Evolutionary conservation across 2,113 vertebrate species (phyloP), one percentile per base, ranked within the genome.

Genomic region (Chlorodrepanis virens): DNA sequence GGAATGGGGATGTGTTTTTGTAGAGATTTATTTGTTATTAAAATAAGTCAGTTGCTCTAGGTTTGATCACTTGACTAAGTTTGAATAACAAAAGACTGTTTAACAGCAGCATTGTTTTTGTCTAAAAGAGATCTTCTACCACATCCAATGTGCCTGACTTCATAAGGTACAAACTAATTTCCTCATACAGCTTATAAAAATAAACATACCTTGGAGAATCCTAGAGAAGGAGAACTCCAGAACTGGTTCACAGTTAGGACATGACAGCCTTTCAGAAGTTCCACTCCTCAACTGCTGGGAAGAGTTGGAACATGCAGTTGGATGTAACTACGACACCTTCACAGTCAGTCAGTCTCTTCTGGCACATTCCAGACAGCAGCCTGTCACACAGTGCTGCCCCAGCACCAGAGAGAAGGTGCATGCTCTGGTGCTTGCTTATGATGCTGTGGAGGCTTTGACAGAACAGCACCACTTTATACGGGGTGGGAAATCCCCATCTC

Each of bases 391-490:
- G 0, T 7, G 4, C 49, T 49, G 44, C 70, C 44, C 27, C 11
- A 24, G 71, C 29, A 19, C 33, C 0, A 4, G 12, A 49, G 23
- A 1, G 16, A 45, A 76, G 40, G 27, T 29, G 10, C 15, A 0
- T 12, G 40, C n/a, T 67, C 70, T 20, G 25, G 20, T 24, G n/a
- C n/a, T 74, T 11, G 29, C 31, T 50, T 11, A 2, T 3, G 23
- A 5, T 37, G 68, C 67, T 29, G 0, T 22, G 2, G 3, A 3
- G 9, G 14, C 31, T 53, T 45, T 10, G 3, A 20, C 13, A 42
- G 25, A 82, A n/a, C 11, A 70, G 52, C 45, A 11, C 4, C 18
- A 4, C 17, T 44, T 78, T 16, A 4, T 45, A 15, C 10, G 3
- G 47, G 37, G 28, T 47, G 40, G 22, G 57, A 63, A 52, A 12